Evolutionary conservation across 2,888 invertebrate species (phyloP).

Genomic region (Gasteruption jaculator): DNA sequence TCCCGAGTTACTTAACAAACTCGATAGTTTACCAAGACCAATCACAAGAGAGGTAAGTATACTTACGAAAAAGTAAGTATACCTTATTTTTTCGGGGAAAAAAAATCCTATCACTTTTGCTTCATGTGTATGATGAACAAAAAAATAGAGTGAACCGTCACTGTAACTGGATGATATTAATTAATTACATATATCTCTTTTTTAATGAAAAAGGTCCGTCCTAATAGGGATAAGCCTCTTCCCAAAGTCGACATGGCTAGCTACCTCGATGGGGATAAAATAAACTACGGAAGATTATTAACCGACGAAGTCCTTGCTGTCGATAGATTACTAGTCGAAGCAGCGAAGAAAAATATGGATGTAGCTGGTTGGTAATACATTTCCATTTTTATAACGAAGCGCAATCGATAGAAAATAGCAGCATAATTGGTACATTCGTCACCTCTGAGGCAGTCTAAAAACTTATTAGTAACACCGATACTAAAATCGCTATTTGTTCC

Average conservation of each 20-base stretch:
- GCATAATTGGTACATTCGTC: no score
- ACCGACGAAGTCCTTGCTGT: conserved; percentile 85
- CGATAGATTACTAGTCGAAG: conserved; percentile 75
- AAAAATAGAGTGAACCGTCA: not conserved
- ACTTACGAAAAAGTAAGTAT: conserved; percentile 4
- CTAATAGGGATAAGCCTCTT: conserved; percentile 28
- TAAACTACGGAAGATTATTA: conserved; percentile 76
- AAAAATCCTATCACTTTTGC: conserved; percentile 1
- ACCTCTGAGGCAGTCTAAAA: no score
- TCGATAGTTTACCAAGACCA: conserved; percentile 59
- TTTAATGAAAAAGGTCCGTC: conserved; percentile 2
- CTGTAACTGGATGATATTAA: not conserved
- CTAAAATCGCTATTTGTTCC: no score
- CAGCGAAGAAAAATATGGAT: conserved; percentile 71
- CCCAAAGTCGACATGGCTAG: conserved; percentile 50
- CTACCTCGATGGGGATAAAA: conserved; percentile 71
- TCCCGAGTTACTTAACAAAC: conserved; percentile 62
- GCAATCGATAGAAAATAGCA: no score
- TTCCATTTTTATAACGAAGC: conserved; percentile 32
- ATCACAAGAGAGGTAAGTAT: conserved; percentile 46
- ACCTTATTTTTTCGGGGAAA: not conserved
- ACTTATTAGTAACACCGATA: no score
- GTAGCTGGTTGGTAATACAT: conserved; percentile 54
- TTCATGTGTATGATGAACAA: not conserved
- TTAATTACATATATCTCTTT: not conserved